Base-by-base conservation (phyloP, 2,797 vertebrate species). In the Sebastes flavidus region DNA sequence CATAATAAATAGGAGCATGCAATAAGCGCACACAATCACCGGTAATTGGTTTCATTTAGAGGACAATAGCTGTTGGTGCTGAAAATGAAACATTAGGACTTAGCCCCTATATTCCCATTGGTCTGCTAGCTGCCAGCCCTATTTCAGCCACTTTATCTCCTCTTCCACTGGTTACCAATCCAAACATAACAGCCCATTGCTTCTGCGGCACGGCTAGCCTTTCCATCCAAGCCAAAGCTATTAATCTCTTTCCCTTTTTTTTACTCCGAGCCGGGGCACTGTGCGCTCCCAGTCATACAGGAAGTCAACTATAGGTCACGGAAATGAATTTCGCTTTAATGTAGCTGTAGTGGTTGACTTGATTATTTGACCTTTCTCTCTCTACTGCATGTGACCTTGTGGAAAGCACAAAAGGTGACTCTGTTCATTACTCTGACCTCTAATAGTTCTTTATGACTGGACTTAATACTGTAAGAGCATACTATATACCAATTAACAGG, bases 41-140 rank as follows among this genome's bases (percentile, higher is more conserved):
- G 72, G 81, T 91, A 92, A 93, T 91, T 91, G 87, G 84, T 89
- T 93, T 89, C 88, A 89, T 91, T 91, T 87, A 82, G 81, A 90
- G 86, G 81, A 91, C 89, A 89, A 89, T 89, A 77, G 82, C 91
- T 88, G 84, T 66, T 91, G 91, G 59, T 80, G 82, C 72, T 78
- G 81, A 61, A 89, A 89, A 91, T 89, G 76, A 91, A 91, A 87
- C 83, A 82, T 84, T 87, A 85, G 82, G 85, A 91, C 83, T 92
- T 81, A 92, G 78, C 77, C 36, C 72, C 80, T 91, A 76, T 90
- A 83, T 87, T 88, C 90, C 82, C 85, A 56, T 60, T 63, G 66
- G 80, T 76, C 70, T 62, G 16, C 55, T n/a, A 29, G 75, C 82
- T 88, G 84, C 83, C 75, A 83, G 75, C 83, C 34, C 65, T 75